phyloP scores from a whole-genome alignment of 2,113 vertebrate genomes.

The Atractosteus spatula region DNA sequence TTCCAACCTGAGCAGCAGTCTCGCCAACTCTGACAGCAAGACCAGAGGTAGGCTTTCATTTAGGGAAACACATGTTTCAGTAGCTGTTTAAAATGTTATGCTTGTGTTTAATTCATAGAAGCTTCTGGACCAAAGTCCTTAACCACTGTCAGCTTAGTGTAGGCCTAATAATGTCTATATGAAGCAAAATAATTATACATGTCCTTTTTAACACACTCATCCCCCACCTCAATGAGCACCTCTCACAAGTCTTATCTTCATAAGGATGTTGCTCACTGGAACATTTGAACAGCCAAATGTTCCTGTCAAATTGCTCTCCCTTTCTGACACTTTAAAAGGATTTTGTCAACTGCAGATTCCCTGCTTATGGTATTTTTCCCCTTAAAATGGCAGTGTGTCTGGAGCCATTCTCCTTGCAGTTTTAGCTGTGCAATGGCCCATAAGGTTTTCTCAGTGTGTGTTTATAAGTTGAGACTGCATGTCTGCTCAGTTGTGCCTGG shows the following conservation, averaged over 20 bases:
- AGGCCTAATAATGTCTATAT: neutral
- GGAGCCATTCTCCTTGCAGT: conserved; percentile 58
- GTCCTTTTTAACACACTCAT: neutral
- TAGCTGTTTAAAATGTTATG: neutral
- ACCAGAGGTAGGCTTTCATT: neutral
- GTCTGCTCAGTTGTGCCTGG: conserved; percentile 61
- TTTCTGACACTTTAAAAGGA: neutral
- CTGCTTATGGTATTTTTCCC: conserved; percentile 11
- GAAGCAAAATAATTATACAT: neutral
- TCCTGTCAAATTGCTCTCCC: neutral
- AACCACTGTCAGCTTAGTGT: neutral
- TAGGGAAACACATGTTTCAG: conserved; percentile 3
- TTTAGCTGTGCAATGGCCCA: conserved; percentile 69
- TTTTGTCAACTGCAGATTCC: neutral
- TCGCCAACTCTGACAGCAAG: neutral
- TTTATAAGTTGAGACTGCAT: conserved; percentile 56
- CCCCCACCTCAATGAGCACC: neutral
- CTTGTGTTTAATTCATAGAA: neutral
- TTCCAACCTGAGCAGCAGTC: too few species aligned
- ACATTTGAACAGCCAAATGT: neutral
- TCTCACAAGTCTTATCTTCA: neutral
- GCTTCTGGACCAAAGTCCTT: neutral
- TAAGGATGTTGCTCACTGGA: neutral
- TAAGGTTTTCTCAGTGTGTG: conserved; percentile 59
- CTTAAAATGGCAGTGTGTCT: conserved; percentile 42